Evolutionary conservation across 2,888 invertebrate species (phyloP).

Genomic region (Ectropis crepuscularia): DNA sequence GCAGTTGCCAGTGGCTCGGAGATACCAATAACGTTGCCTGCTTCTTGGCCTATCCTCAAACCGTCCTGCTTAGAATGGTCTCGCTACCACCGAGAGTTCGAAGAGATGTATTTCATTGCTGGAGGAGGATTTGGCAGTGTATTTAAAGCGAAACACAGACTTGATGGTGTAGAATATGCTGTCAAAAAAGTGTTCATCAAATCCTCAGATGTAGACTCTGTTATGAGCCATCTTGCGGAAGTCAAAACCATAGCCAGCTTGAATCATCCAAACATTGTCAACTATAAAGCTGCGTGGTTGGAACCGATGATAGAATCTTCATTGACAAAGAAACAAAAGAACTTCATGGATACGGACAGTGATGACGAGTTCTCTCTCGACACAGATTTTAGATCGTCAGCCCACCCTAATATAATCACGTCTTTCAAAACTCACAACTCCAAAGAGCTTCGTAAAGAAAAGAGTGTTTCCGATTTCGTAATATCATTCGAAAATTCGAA

Average conservation of each 20-base stretch:
- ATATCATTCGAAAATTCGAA: conserved; percentile 74
- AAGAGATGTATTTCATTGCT: conserved; percentile 88
- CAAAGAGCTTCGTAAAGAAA: conserved; percentile 66
- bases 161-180: conserved; percentile 92
- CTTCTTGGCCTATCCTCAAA: conserved; percentile 79
- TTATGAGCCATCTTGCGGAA: conserved; percentile 89
- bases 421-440: conserved; percentile 80
- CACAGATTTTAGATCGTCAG: conserved; percentile 62
- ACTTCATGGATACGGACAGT: conserved; percentile 69
- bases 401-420: conserved; percentile 70
- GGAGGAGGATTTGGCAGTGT: conserved; percentile 92
- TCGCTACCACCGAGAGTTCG: conserved; percentile 88
- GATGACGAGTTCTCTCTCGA: conserved; percentile 62
- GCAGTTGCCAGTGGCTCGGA: conserved; percentile 84
- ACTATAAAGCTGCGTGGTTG: conserved; percentile 93
- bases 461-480: conserved; percentile 72
- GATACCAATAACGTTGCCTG: conserved; percentile 76
- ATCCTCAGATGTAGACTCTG: conserved; percentile 86
- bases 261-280: conserved; percentile 92
- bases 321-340: conserved; percentile 65
- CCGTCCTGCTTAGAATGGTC: conserved; percentile 85
- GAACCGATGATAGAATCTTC: conserved; percentile 86
- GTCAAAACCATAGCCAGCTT: conserved; percentile 92
- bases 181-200: conserved; percentile 90
- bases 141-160: conserved; percentile 89